phyloP scores from a whole-genome alignment of 2,113 vertebrate genomes.

The Lontra canadensis region DNA sequence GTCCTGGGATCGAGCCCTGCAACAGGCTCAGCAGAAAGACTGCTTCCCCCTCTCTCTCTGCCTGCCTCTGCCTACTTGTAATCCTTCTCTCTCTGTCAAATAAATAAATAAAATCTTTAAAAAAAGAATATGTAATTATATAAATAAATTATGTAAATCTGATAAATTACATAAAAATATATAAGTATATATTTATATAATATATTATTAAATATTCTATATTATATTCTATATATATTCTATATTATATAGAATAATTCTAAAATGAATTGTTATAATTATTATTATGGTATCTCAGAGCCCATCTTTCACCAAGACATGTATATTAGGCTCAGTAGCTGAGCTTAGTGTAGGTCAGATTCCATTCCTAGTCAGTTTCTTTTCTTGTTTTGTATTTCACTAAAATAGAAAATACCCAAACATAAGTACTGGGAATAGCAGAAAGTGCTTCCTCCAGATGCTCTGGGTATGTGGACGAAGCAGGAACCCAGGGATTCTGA shows the following conservation, averaged over 20 bases:
- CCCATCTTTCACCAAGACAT: neutral
- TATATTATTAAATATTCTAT: too few relatives aligned
- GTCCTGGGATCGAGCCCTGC: too few relatives aligned
- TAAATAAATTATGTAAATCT: too few relatives aligned
- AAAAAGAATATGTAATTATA: too few relatives aligned
- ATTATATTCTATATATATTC: too few relatives aligned
- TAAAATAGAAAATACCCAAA: neutral
- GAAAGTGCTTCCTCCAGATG: neutral
- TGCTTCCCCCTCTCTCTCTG: too few relatives aligned
- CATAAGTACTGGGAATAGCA: neutral
- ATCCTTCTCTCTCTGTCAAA: too few relatives aligned
- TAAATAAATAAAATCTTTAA: too few relatives aligned
- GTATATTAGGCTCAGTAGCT: neutral
- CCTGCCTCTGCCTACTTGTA: too few relatives aligned
- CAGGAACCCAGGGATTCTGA: neutral
- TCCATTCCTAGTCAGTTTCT: neutral
- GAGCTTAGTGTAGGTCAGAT: neutral
- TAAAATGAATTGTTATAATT: neutral
- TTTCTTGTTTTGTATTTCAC: neutral
- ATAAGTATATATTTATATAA: too few relatives aligned
- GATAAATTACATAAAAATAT: neutral
- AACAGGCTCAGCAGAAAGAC: too few relatives aligned
- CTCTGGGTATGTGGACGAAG: neutral
- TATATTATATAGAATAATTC: neutral
- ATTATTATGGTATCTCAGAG: neutral